Percentiles rank a stretch among this genome's conserved stretches.
phyloP scores from a whole-genome alignment of 1,140 invertebrate genomes.

The Aricia agestis region DNA sequence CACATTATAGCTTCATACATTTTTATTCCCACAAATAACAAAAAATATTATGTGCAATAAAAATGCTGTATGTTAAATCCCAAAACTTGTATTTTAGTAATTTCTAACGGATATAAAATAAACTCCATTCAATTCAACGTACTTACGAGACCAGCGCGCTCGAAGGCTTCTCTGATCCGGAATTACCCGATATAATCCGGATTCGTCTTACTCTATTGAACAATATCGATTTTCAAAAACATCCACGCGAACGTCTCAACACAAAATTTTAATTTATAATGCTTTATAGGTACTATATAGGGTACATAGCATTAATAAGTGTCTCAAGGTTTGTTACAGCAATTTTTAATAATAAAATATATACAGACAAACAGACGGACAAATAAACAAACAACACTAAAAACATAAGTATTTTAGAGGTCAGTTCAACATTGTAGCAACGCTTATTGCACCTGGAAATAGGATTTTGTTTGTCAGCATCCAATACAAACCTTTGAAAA shows the following conservation, averaged over 20 bases:
- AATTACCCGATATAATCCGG: conserved; percentile 20
- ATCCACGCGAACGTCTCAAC: background rate
- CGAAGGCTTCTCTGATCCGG: conserved; percentile 21
- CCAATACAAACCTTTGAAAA: background rate
- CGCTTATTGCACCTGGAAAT: background rate
- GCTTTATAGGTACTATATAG: too few relatives aligned
- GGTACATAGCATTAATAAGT: too few relatives aligned
- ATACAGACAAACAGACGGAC: too few relatives aligned
- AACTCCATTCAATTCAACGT: conserved; percentile 7
- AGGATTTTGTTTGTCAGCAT: background rate
- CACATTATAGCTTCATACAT: too few relatives aligned
- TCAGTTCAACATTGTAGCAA: background rate
- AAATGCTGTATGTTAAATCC: background rate
- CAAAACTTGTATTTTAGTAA: background rate
- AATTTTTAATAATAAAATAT: too few relatives aligned
- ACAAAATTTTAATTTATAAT: background rate
- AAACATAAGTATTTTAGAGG: background rate
- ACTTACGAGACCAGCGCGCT: conserved; percentile 15
- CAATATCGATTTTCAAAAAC: conserved; percentile 16
- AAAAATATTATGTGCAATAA: too few relatives aligned
- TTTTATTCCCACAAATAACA: too few relatives aligned
- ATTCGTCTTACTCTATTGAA: conserved; percentile 14
- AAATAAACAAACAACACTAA: background rate
- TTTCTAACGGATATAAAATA: conserved; percentile 1
- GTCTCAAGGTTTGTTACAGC: too few relatives aligned